A percentile compares a stretch with the other conserved stretches of the same genome.
Evolutionary conservation across 2,888 invertebrate genomes (phyloP).

Genomic region (Stenodema calcarata): DNA sequence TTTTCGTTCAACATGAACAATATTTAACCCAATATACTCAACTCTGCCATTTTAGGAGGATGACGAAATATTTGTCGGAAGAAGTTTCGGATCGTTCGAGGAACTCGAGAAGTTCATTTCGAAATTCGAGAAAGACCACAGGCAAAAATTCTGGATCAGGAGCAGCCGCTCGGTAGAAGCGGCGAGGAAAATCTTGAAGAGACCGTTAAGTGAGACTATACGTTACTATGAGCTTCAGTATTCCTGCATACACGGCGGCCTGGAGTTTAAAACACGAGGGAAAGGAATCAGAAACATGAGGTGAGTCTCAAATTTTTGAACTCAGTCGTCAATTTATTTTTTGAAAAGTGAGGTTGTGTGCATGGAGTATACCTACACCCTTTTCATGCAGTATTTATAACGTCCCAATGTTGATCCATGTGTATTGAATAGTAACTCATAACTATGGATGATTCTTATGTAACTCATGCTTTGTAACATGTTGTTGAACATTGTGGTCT

Average conservation of each 20-base stretch:
- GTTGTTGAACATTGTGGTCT: too few relatives aligned
- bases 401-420: too few relatives aligned
- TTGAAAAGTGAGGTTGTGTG: too few relatives aligned
- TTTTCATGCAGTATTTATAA: too few relatives aligned
- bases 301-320: not conserved
- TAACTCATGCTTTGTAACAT: too few relatives aligned
- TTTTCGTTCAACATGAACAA: too few relatives aligned
- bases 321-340: too few relatives aligned
- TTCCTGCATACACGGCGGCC: slow-evolving; percentile 38
- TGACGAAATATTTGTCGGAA: slow-evolving; percentile 25
- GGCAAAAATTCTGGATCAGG: slow-evolving; percentile 39
- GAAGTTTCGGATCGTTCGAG: slow-evolving; percentile 26
- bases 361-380: too few relatives aligned
- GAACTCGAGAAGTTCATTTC: slow-evolving; percentile 24
- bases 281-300: slow-evolving; percentile 43
- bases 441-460: too few relatives aligned
- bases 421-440: too few relatives aligned
- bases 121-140: slow-evolving; percentile 35
- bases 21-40: not conserved
- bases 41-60: not conserved
- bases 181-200: slow-evolving; percentile 33
- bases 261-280: slow-evolving; percentile 40
- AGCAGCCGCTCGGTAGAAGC: slow-evolving; percentile 36
- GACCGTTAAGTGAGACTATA: slow-evolving; percentile 31
- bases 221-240: slow-evolving; percentile 42